These are phyloP conservation scores for Globodera ellingtonae DNA, from an alignment of 1,140 invertebrate species.

Conservation along the genomic window DNA sequence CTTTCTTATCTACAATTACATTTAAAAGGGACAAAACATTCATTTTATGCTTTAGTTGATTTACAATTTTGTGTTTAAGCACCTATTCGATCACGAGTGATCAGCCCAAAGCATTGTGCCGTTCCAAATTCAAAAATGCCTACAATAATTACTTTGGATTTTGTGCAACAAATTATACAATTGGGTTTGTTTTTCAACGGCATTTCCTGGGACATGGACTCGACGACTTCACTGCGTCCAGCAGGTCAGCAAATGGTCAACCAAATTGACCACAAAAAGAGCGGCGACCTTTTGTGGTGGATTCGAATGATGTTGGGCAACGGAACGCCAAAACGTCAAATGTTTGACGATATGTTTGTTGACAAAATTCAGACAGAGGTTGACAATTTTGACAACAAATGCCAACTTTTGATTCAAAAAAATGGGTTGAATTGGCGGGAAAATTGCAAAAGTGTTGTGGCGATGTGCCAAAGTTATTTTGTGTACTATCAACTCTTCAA, in stretches of 20 bases:
- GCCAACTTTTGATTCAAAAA: no score
- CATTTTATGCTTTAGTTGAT: no score
- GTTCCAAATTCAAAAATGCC: no score
- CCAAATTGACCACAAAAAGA: not conserved
- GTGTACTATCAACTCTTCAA: not conserved
- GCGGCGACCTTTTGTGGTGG: not conserved
- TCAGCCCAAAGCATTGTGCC: no score
- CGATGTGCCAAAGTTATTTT: not conserved
- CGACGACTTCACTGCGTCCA: not conserved
- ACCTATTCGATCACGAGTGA: no score
- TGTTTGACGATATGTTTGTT: not conserved
- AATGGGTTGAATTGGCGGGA: not conserved
- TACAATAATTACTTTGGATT: not conserved
- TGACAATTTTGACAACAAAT: not conserved
- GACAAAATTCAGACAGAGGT: not conserved
- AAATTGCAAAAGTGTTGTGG: not conserved
- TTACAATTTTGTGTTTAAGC: no score
- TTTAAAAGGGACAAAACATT: no score
- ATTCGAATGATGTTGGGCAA: not conserved
- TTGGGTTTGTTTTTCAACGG: not conserved
- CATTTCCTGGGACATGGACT: not conserved
- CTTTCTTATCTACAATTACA: no score
- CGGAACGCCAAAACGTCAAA: not conserved
- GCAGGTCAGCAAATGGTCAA: not conserved
- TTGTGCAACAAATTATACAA: not conserved